Evolutionary conservation across 2,797 vertebrate species (phyloP), one percentile per base, ranked within the genome.

Genomic region (Falco naumanni): DNA sequence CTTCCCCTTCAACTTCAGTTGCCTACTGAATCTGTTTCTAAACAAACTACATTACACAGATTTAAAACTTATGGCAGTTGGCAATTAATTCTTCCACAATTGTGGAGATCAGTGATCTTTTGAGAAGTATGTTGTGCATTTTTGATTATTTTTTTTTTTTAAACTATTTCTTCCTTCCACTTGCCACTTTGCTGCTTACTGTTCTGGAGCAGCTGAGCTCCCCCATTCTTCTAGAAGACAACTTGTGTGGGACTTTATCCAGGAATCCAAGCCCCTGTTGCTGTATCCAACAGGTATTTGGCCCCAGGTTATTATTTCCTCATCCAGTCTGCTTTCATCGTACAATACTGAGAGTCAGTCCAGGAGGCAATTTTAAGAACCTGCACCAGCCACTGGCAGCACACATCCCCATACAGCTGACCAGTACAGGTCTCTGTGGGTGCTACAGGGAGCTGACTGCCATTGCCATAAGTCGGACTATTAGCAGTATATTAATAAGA

Each of bases 91-190:
- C 11, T 33, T 41, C 15, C 2, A 5, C 12, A 69, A 3, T 5
- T 56, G 39, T 60, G 34, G 51, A 87, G 34, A 75, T 15, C n/a
- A 41, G 16, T 53, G 37, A 69, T 59, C 20, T 76, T 81, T 33
- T n/a, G 16, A 16, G 13, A 63, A 66, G 4, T 41, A 5, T n/a
- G 31, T 50, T 0, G 0, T 18, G 19, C 4, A 11, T 53, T 2
- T 47, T 71, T 61, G n/a, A 20, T 41, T 34, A 48, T 7, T 43
- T 18, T 45, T 45, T 45, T 45, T 45, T 45, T 45, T 45, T 16
- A 43, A 69, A 50, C 2, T 3, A 6, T 61, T 69, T 90, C 21
- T 81, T 43, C 43, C 19, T 78, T 34, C 20, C 8, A 53, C 33
- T n/a, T 57, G 16, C 65, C 1, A 2, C 76, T 89, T 76, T 43